Evolutionary conservation across 2,797 vertebrate species (phyloP).

Genomic region (Cossypha heuglini): DNA sequence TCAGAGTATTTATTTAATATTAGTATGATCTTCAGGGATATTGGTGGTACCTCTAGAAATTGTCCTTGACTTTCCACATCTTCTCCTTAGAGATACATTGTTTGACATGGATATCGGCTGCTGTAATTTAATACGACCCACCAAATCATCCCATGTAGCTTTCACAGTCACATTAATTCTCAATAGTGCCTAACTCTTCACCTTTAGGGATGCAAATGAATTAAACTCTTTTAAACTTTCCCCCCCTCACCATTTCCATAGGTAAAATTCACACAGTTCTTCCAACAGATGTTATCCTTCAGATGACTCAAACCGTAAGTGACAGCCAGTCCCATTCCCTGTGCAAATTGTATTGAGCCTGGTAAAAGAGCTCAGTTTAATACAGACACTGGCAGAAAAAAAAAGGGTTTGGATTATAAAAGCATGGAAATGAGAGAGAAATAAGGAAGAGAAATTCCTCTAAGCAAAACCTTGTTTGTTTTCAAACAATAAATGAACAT

Average conservation of each 20-base stretch:
- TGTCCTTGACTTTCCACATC: background rate
- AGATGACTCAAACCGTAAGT: background rate
- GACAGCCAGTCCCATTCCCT: background rate
- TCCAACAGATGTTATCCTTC: conserved; percentile 2
- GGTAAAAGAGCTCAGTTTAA: background rate
- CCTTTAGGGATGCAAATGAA: conserved; percentile 44
- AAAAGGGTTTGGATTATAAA: background rate
- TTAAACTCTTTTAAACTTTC: background rate
- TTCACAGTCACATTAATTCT: background rate
- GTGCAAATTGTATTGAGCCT: background rate
- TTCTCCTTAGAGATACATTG: background rate
- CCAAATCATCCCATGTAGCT: background rate
- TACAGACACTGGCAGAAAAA: background rate
- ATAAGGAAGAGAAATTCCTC: background rate
- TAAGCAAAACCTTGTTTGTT: background rate
- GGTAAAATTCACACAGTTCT: conserved; percentile 3
- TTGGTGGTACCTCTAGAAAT: background rate
- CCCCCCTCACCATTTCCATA: background rate
- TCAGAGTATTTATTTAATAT: background rate
- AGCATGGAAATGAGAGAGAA: background rate
- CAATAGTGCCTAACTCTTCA: background rate
- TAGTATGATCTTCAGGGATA: background rate
- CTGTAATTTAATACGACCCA: conserved; percentile 17
- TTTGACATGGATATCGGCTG: background rate
- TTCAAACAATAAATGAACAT: background rate